Evolutionary conservation across 2,797 vertebrate genomes (phyloP), one percentile per base, ranked within the genome.

Genomic region (Protonibea diacanthus): DNA sequence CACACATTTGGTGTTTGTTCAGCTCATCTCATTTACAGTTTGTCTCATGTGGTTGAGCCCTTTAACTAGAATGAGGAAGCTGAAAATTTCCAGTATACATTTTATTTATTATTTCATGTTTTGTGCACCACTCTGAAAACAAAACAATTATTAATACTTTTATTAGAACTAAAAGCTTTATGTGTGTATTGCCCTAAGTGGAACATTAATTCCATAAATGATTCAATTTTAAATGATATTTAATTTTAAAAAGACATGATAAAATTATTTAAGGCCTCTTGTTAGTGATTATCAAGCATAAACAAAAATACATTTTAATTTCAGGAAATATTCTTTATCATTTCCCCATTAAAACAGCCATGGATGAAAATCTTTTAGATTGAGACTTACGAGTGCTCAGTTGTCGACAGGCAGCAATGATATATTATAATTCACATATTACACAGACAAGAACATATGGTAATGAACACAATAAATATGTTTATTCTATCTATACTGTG

Each of bases 21-120:
- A 13, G 27, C 10, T 33, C n/a, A 21, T 56, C 45, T 62, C 47
- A 42, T 74, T 77, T 55, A 52, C 44, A 57, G 7, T 29, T 56
- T 13, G 6, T 38, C 5, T 23, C 10, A 3, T 55, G 29, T 59
- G 33, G 21, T 49, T 0, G 2, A 33, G 6, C 9, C 38, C 3
- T 21, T 59, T 52, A 0, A n/a, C 29, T 45, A 14, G 2, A 65
- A 70, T 21, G 12, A 51, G 60, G 25, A 84, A 66, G 52, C 29
- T 14, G 10, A 21, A 1, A 21, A 44, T 13, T 56, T 40, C 6
- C 7, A 38, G 18, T 45, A 20, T 0, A 40, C 27, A 5, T 1
- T 29, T 33, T 14, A 15, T 23, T 9, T 6, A 23, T 38, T 38
- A 33, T 33, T 33, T 17, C 17, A 27, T 29, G 13, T 49, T 40